Percentiles rank a stretch among this genome's conserved stretches.
These are phyloP conservation scores for Psettodes erumei DNA, from an alignment of 2,113 vertebrate genomes.

Conservation along the genomic window DNA sequence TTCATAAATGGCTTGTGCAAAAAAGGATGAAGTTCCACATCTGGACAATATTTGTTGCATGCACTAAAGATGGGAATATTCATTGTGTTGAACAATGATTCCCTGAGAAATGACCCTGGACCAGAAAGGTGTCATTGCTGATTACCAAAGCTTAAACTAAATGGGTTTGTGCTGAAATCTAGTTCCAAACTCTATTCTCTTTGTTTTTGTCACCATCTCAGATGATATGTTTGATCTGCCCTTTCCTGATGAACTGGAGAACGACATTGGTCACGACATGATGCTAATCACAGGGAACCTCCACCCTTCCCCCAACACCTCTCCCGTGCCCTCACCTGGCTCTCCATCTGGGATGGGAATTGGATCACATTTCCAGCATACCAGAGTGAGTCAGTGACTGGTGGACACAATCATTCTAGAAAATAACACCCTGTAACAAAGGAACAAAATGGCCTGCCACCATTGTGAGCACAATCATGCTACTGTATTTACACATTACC, in stretches of 20 bases:
- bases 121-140: neutral
- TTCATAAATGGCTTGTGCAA: neutral
- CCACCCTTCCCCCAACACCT: conserved; percentile 94
- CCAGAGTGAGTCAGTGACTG: conserved; percentile 86
- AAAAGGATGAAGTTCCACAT: neutral
- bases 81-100: neutral
- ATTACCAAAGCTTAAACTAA: neutral
- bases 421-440: neutral
- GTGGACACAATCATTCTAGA: neutral
- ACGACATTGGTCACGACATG: conserved; percentile 91
- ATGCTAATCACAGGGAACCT: conserved; percentile 97
- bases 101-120: neutral
- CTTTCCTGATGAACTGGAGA: conserved; percentile 98
- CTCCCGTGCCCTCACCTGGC: conserved; percentile 93
- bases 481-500: neutral
- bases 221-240: conserved; percentile 97
- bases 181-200: neutral
- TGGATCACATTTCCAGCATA: conserved; percentile 93
- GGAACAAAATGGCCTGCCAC: neutral
- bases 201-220: conserved; percentile 66
- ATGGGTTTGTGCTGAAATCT: neutral
- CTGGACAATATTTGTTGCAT: neutral
- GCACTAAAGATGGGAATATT: neutral
- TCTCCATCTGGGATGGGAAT: conserved; percentile 94
- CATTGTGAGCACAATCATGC: neutral